Evolutionary conservation across 1,140 invertebrate species (phyloP).

Genomic region (Varroa destructor): DNA sequence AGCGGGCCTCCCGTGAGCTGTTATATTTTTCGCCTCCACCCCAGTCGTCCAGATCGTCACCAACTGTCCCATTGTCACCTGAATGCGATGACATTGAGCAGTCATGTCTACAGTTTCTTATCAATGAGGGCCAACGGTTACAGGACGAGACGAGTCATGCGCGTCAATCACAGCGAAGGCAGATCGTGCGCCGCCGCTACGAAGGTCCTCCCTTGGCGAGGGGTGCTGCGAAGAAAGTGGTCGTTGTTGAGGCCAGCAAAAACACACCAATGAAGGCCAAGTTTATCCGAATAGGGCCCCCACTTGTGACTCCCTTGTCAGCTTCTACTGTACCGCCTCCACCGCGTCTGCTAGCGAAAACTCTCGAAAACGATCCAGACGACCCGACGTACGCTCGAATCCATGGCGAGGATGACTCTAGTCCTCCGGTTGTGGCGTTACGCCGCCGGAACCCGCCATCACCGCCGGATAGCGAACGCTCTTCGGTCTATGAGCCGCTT

Average conservation of each 20-base stretch:
- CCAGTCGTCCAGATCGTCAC: not conserved
- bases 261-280: conserved; percentile 5
- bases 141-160: not conserved
- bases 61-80: not conserved
- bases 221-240: not conserved
- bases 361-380: not conserved
- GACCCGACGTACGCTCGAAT: conserved; percentile 11
- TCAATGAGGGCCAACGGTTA: not conserved
- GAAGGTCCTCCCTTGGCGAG: no score
- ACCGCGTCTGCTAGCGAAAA: not conserved
- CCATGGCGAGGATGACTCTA: not conserved
- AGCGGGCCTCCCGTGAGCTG: conserved; percentile 19
- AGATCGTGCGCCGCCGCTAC: no score
- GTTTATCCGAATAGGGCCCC: conserved; percentile 4
- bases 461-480: conserved; percentile 7
- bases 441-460: conserved; percentile 14
- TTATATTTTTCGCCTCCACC: conserved; percentile 22
- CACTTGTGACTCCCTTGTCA: not conserved
- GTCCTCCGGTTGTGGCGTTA: not conserved
- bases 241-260: not conserved
- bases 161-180: not conserved
- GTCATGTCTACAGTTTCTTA: conserved; percentile 17
- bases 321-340: not conserved
- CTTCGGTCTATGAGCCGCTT: conserved; percentile 24
- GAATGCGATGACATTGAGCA: conserved; percentile 23